Conservation (phyloP, 2,113 vertebrate genomes). For the Melanostigma gelatinosum region DNA sequence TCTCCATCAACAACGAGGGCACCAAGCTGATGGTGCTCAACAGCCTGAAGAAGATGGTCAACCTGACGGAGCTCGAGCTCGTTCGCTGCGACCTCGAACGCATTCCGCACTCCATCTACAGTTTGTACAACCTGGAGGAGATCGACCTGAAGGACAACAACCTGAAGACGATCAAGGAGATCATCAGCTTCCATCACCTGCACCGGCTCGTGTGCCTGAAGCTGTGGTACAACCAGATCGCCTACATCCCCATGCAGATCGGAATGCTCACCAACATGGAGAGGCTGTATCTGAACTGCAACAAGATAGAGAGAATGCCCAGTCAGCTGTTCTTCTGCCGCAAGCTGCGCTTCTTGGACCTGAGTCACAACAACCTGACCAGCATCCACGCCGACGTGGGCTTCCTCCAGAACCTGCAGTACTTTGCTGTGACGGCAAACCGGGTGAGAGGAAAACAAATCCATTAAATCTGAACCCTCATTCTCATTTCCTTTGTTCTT, state of each 20-base stretch:
- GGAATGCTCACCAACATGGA: conserved; percentile 94
- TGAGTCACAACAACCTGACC: conserved; percentile 96
- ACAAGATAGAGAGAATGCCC: conserved; percentile 98
- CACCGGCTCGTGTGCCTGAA: conserved; percentile 97
- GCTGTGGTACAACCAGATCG: conserved; percentile 98
- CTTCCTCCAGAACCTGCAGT: conserved; percentile 94
- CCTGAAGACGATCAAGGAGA: conserved; percentile 97
- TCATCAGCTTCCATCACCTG: conserved; percentile 98
- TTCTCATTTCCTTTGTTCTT: neutral
- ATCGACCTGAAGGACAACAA: conserved; percentile 99
- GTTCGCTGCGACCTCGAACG: conserved; percentile 95
- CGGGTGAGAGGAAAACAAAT: conserved; percentile 83
- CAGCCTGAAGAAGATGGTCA: conserved; percentile 99
- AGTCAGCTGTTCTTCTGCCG: conserved; percentile 96
- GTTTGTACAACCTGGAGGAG: conserved; percentile 96
- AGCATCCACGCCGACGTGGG: conserved; percentile 92
- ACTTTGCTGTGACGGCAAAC: conserved; percentile 94
- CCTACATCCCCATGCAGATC: conserved; percentile 97
- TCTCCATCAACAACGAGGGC: conserved; percentile 92
- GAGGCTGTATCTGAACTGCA: conserved; percentile 94
- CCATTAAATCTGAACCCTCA: neutral
- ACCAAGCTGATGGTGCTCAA: conserved; percentile 94
- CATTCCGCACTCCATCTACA: conserved; percentile 97
- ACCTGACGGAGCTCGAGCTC: conserved; percentile 94
- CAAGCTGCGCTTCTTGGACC: conserved; percentile 94